Percentiles rank a stretch among this genome's conserved stretches.
Evolutionary conservation across 2,797 vertebrate genomes (phyloP).

Genomic region (Cheirogaleus major): DNA sequence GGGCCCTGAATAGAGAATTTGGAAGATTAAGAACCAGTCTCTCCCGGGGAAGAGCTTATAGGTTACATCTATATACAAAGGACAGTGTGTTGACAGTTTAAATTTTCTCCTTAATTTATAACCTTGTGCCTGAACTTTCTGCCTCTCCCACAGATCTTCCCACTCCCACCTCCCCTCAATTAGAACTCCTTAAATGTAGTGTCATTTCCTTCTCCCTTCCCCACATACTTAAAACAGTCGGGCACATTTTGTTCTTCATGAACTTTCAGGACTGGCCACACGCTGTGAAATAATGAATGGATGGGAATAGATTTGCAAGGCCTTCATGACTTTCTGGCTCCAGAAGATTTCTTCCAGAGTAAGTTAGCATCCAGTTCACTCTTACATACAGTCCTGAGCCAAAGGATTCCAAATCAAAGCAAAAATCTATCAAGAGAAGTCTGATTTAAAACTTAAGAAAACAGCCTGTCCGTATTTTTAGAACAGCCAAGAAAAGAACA

Average conservation of each 20-base stretch:
- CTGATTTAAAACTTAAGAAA: constrained; percentile 73
- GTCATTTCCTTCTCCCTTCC: neutral
- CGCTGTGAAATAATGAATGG: constrained; percentile 10
- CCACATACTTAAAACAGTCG: neutral
- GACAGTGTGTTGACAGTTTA: neutral
- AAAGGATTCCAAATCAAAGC: constrained; percentile 71
- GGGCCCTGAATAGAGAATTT: neutral
- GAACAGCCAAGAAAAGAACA: constrained; percentile 67
- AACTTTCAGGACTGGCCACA: constrained; percentile 32
- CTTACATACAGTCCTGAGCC: constrained; percentile 19
- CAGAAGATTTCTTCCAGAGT: constrained; percentile 46
- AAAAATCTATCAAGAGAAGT: constrained; percentile 59
- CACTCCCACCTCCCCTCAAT: neutral
- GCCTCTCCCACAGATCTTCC: neutral
- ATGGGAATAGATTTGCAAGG: neutral
- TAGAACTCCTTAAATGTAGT: neutral
- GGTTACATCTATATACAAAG: neutral
- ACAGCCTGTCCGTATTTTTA: constrained; percentile 74
- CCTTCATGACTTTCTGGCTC: constrained; percentile 16
- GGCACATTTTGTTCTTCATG: constrained; percentile 62
- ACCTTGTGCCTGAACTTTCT: neutral
- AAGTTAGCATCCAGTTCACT: neutral
- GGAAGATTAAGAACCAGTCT: neutral
- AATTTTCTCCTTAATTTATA: constrained; percentile 32
- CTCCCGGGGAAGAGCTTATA: neutral